Conservation (phyloP, 2,888 invertebrate species). For the Ennomos fuscantarius region DNA sequence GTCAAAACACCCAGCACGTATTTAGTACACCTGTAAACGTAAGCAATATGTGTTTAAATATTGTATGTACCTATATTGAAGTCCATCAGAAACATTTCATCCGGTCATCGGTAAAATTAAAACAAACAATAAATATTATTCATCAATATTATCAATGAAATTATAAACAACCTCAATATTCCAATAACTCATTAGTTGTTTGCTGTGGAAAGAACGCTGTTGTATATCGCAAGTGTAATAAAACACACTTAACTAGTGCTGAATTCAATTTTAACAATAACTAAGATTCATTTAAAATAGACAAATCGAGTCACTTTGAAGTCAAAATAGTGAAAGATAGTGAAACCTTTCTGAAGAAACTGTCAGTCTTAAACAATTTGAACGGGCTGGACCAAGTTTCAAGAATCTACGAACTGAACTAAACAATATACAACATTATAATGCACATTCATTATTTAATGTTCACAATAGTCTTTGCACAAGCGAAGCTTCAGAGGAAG, state of each 20-base stretch:
- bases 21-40: no score
- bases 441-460: slow-evolving; percentile 27
- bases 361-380: no score
- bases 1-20: no score
- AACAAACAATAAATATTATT: slow-evolving; percentile 10
- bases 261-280: no score
- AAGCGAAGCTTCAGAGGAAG: slow-evolving; percentile 38
- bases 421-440: slow-evolving; percentile 24
- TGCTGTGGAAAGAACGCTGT: neutral
- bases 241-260: no score
- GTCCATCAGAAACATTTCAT: neutral
- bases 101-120: slow-evolving; percentile 2
- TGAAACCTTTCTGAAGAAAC: neutral
- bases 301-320: no score
- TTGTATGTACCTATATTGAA: no score
- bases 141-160: slow-evolving; percentile 1
- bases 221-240: neutral
- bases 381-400: neutral
- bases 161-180: slow-evolving; percentile 1
- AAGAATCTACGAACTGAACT: neutral
- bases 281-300: no score
- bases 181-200: slow-evolving; percentile 2
- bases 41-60: no score
- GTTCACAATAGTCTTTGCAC: slow-evolving; percentile 24
- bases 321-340: neutral